These are phyloP conservation scores for Drosophila seclusa DNA, from an alignment of 2,888 invertebrate genomes.

Conservation along the genomic window DNA sequence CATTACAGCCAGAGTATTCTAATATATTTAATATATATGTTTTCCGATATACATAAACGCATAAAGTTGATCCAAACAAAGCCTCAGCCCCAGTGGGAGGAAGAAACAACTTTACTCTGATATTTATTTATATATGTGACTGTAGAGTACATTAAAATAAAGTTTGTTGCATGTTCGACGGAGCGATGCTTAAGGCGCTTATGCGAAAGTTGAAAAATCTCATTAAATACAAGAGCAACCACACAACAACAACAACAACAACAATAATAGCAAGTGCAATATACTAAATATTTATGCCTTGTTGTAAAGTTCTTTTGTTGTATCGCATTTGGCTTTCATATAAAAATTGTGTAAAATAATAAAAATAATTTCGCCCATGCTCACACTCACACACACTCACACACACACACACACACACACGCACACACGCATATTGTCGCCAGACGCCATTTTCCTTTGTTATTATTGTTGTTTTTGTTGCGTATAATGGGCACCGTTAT, in stretches of 20 bases:
- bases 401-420: constrained; percentile 19
- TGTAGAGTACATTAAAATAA: constrained; percentile 20
- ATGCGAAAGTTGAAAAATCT: constrained; percentile 75
- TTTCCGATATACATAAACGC: not conserved
- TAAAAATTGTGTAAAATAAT: constrained; percentile 79
- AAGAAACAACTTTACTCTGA: not conserved
- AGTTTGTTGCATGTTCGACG: constrained; percentile 40
- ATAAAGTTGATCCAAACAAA: not conserved
- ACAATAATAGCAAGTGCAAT: constrained; percentile 58
- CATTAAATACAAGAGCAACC: constrained; percentile 67
- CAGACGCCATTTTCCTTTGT: constrained; percentile 70
- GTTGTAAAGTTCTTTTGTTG: constrained; percentile 70
- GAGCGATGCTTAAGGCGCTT: constrained; percentile 70
- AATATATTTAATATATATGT: not conserved
- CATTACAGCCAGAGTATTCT: not conserved
- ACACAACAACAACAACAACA: constrained; percentile 27
- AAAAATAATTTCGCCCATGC: constrained; percentile 69
- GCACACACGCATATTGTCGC: constrained; percentile 57
- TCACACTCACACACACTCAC: constrained; percentile 29
- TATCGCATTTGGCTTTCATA: constrained; percentile 62
- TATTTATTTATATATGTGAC: not conserved
- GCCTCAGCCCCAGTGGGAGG: not conserved
- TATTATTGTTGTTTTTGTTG: constrained; percentile 58
- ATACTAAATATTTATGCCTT: constrained; percentile 75
- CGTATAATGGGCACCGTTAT: constrained; percentile 76